Conservation (phyloP, 1,140 invertebrate genomes). For the Trissolcus basalis region DNA sequence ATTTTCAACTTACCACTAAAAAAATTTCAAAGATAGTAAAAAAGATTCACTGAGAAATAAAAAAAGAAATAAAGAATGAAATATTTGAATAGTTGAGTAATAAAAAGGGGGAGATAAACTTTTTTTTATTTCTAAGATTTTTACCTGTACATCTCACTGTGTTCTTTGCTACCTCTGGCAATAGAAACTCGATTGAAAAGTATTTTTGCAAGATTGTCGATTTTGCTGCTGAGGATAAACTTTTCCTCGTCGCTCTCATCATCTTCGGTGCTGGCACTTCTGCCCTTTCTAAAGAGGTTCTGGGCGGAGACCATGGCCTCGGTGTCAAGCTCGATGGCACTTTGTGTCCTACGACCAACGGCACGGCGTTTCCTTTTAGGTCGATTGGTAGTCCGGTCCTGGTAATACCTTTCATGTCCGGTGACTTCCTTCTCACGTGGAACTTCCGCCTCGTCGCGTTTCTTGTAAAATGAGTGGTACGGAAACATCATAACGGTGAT, state of each 20-base stretch:
- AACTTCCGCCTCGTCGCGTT: conserved; percentile 79
- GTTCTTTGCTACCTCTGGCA: conserved; percentile 64
- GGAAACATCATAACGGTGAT: conserved; percentile 63
- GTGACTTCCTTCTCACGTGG: conserved; percentile 80
- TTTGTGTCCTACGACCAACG: conserved; percentile 81
- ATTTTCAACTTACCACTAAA: too few relatives aligned
- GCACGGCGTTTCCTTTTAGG: conserved; percentile 77
- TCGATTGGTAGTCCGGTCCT: conserved; percentile 77
- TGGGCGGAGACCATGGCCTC: conserved; percentile 80
- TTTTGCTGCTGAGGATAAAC: conserved; percentile 70
- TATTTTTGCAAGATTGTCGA: conserved; percentile 72
- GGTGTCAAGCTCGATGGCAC: conserved; percentile 83
- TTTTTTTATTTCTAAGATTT: conserved; percentile 1
- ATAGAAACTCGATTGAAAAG: conserved; percentile 71
- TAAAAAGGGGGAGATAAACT: too few relatives aligned
- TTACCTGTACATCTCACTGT: conserved; percentile 63
- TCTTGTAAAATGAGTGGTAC: conserved; percentile 83
- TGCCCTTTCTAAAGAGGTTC: conserved; percentile 65
- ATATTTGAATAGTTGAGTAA: too few relatives aligned
- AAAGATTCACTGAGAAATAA: too few relatives aligned
- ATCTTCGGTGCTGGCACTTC: conserved; percentile 72
- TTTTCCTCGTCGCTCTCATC: conserved; percentile 68
- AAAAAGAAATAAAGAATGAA: too few relatives aligned
- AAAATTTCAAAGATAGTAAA: too few relatives aligned
- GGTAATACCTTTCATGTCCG: conserved; percentile 85